Evolutionary conservation across 2,888 invertebrate species (phyloP), one percentile per base, ranked within the genome.

Genomic region (Dolichopus griseipennis): DNA sequence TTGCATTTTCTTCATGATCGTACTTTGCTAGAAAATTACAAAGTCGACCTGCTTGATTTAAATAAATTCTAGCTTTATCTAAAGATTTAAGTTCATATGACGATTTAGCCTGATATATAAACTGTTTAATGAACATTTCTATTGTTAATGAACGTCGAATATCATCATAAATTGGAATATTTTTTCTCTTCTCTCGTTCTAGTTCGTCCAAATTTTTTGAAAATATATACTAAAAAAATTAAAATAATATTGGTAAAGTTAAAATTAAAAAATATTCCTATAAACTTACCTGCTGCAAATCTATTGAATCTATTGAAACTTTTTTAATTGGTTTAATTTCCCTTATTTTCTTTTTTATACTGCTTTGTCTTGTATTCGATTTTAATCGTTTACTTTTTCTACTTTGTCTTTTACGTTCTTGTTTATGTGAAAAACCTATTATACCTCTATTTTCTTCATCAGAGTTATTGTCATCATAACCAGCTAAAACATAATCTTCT

Each of bases 71-170:
- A 9, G 88, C 87, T 75, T 89, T 87, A 68, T 84, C 82, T 22
- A 83, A 81, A 0, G 88, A 85, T 15, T 86, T 84, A 70, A 88
- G 87, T 70, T 85, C 84, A 20, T 86, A 84, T 71, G 89, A 87
- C 66, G 84, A 85, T 67, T 86, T 84, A 0, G 89, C 87, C 84
- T 92, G 89, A 67, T 86, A 84, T 52, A 91, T 84, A 73, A 90
- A 88, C 74, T 91, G 90, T 21, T 86, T 83, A 66, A 91, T 86
- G 73, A 92, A 89, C 74, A 89, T 87, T 75, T 88, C 86, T 0
- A 92, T 78, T 1, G 92, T 82, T 68, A 85, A 79, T n/a, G 86
- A 83, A 65, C 87, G 83, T 66, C 89, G 84, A 70, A 86, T 83
- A 2, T 84, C 76, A 68, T 88, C 87, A 77, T 90, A 71, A 41